These are phyloP conservation scores for Hirudo medicinalis DNA, from an alignment of 1,140 invertebrate species.

Conservation along the genomic window DNA sequence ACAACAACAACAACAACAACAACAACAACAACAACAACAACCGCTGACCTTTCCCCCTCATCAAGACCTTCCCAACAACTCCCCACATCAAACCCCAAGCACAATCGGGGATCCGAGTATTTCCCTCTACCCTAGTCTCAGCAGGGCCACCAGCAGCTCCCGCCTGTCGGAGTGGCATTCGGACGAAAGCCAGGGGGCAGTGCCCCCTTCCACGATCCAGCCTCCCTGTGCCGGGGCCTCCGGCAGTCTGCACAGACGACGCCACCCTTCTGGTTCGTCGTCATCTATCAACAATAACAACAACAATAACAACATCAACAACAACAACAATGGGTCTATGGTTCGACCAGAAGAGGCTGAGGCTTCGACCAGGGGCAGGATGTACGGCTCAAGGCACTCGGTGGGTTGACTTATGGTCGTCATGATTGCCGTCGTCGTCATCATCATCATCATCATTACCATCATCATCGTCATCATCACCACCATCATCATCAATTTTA, in stretches of 20 bases:
- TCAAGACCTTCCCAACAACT: background rate
- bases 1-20: background rate
- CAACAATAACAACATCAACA: constrained; percentile 5
- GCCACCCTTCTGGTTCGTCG: background rate
- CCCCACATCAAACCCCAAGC: background rate
- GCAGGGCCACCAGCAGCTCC: background rate
- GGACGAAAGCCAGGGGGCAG: background rate
- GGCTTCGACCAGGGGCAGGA: no score
- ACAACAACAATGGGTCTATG: background rate
- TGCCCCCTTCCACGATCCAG: background rate
- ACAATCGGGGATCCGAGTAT: background rate
- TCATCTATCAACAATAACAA: background rate
- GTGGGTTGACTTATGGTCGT: no score
- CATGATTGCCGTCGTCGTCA: background rate
- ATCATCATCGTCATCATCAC: background rate
- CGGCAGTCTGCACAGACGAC: background rate
- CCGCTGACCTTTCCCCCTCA: background rate
- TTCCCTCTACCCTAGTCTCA: constrained; percentile 1
- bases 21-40: constrained; percentile 4
- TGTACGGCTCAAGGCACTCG: no score
- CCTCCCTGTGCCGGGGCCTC: background rate
- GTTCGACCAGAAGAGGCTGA: no score
- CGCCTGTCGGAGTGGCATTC: constrained; percentile 6
- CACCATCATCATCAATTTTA: background rate
- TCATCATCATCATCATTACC: constrained; percentile 10